Evolutionary conservation across 2,888 invertebrate species (phyloP).

Genomic region (Oscheius sp.): DNA sequence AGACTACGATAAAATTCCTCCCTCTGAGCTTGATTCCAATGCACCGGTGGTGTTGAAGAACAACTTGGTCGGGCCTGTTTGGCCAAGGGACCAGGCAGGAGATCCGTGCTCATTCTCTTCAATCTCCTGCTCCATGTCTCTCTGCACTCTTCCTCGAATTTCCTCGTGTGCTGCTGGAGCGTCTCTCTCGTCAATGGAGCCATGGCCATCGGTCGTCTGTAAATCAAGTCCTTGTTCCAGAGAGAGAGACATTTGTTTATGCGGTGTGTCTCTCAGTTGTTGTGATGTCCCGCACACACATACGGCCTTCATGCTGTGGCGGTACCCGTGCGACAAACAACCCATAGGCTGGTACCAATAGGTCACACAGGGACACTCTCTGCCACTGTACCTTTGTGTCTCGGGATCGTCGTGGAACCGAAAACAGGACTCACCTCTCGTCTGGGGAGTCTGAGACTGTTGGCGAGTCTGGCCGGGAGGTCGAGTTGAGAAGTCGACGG

Average conservation of each 20-base stretch:
- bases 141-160: slow-evolving; percentile 68
- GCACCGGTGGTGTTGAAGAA: slow-evolving; percentile 41
- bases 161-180: slow-evolving; percentile 64
- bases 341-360: slow-evolving; percentile 39
- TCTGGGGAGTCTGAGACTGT: slow-evolving; percentile 42
- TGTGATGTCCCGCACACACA: slow-evolving; percentile 26
- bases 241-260: slow-evolving; percentile 31
- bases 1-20: slow-evolving; percentile 57
- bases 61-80: slow-evolving; percentile 49
- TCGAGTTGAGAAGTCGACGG: slow-evolving; percentile 69
- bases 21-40: slow-evolving; percentile 51
- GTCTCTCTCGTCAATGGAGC: slow-evolving; percentile 67
- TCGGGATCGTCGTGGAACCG: slow-evolving; percentile 2
- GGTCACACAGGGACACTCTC: slow-evolving; percentile 32
- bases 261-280: slow-evolving; percentile 22
- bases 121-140: slow-evolving; percentile 64
- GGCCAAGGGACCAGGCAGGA: slow-evolving; percentile 45
- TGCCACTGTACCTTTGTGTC: slow-evolving; percentile 13
- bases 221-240: slow-evolving; percentile 34
- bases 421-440: slow-evolving; percentile 40
- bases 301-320: slow-evolving; percentile 38
- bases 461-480: slow-evolving; percentile 48
- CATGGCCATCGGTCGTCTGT: slow-evolving; percentile 49
- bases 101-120: slow-evolving; percentile 51
- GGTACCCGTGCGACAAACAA: slow-evolving; percentile 37